These are phyloP conservation scores for Peromyscus aztecus DNA, from an alignment of 2,797 vertebrate genomes.

Conservation along the genomic window DNA sequence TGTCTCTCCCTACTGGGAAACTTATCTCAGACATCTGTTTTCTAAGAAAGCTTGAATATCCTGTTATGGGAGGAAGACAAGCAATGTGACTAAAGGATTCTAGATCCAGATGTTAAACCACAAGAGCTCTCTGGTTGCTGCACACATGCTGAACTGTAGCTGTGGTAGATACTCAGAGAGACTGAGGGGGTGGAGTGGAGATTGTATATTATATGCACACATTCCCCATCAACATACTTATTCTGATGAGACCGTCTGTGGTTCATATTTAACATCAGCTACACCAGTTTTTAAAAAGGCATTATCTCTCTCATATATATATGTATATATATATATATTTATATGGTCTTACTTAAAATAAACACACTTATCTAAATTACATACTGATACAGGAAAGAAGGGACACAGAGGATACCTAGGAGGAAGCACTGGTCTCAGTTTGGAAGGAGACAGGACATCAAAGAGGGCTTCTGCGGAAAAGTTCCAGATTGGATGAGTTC, in stretches of 20 bases:
- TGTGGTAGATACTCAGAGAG: neutral
- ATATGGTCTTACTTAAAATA: neutral
- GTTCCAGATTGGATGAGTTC: neutral
- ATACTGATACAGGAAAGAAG: neutral
- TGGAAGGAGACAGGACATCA: neutral
- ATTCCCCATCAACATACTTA: neutral
- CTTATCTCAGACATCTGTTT: constrained; percentile 1
- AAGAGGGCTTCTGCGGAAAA: neutral
- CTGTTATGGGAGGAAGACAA: constrained; percentile 34
- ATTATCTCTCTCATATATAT: neutral
- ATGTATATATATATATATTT: neutral
- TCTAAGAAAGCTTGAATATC: constrained; percentile 12
- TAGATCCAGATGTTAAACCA: constrained; percentile 4
- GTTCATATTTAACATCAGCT: neutral
- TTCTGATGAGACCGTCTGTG: neutral
- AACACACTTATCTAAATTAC: neutral
- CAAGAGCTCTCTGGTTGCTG: neutral
- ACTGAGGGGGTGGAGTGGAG: neutral
- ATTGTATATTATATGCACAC: neutral
- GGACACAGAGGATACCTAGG: neutral
- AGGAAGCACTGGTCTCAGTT: neutral
- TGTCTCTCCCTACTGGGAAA: neutral
- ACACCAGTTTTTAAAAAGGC: neutral
- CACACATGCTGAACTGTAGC: neutral
- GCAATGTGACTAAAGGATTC: neutral